phyloP scores from a whole-genome alignment of 2,888 invertebrate genomes.

The Drosophila pullipes region DNA sequence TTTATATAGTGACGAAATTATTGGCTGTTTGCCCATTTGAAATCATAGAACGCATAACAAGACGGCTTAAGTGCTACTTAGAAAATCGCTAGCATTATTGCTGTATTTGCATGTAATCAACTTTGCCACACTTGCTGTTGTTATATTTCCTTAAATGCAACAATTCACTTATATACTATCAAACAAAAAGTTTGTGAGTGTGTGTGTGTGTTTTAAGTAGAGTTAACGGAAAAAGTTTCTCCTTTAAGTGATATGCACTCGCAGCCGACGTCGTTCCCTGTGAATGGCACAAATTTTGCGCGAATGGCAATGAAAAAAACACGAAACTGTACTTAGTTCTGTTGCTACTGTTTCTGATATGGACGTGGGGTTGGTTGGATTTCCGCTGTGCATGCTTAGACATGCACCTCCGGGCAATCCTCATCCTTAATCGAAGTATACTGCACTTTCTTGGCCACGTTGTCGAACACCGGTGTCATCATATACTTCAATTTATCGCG shows the following conservation, averaged over 20 bases:
- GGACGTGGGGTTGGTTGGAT: conserved; percentile 37
- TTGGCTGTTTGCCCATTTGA: conserved; percentile 36
- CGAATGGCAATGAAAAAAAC: conserved; percentile 67
- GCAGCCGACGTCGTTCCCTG: conserved; percentile 47
- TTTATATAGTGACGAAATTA: conserved; percentile 49
- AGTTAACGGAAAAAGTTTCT: conserved; percentile 36
- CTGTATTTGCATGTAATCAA: conserved; percentile 49
- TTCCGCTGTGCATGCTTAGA: conserved; percentile 63
- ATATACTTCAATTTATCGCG: conserved; percentile 87
- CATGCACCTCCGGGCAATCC: conserved; percentile 86
- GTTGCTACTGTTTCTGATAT: conserved; percentile 42
- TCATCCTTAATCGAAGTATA: conserved; percentile 90
- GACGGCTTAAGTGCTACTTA: conserved; percentile 63
- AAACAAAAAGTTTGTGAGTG: conserved; percentile 61
- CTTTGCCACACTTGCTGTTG: conserved; percentile 41
- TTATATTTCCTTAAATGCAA: conserved; percentile 67
- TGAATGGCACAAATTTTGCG: conserved; percentile 74
- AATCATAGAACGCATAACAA: conserved; percentile 68
- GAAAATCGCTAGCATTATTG: conserved; percentile 70
- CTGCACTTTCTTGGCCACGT: conserved; percentile 89
- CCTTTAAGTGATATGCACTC: conserved; percentile 49
- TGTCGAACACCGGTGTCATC: conserved; percentile 88
- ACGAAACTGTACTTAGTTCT: conserved; percentile 39
- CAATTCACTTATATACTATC: conserved; percentile 70
- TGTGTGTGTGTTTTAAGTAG: conserved; percentile 23